phyloP scores from a whole-genome alignment of 2,888 invertebrate genomes.

The Mythimna albipuncta region DNA sequence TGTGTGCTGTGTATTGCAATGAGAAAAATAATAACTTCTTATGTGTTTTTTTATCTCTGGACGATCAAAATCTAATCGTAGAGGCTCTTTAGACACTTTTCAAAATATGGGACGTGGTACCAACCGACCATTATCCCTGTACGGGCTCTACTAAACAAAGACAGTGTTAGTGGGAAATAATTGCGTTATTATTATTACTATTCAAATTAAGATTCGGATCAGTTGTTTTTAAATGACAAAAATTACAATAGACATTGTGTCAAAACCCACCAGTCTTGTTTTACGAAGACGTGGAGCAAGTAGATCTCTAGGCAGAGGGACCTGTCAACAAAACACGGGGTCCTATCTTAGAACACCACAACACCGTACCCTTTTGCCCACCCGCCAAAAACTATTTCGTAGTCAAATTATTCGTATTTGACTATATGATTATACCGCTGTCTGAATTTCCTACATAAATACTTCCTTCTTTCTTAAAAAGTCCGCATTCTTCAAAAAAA shows the following conservation, averaged over 20 bases:
- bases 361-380: too few relatives aligned
- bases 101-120: too few relatives aligned
- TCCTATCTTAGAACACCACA: neutral
- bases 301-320: neutral
- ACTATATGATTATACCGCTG: too few relatives aligned
- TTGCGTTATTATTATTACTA: too few relatives aligned
- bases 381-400: neutral
- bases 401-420: neutral
- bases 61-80: too few relatives aligned
- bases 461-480: constrained; percentile 3
- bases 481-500: neutral
- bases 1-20: too few relatives aligned
- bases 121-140: too few relatives aligned
- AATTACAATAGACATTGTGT: neutral
- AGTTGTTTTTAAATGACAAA: neutral
- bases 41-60: too few relatives aligned
- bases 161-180: too few relatives aligned
- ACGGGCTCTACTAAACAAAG: too few relatives aligned
- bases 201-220: neutral
- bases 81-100: too few relatives aligned
- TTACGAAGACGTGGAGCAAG: neutral
- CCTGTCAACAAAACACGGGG: neutral
- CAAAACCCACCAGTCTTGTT: neutral
- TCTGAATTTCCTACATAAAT: neutral
- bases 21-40: too few relatives aligned